These are phyloP conservation scores for Tenualosa thibaudeaui DNA, from an alignment of 2,797 vertebrate genomes.

Conservation along the genomic window DNA sequence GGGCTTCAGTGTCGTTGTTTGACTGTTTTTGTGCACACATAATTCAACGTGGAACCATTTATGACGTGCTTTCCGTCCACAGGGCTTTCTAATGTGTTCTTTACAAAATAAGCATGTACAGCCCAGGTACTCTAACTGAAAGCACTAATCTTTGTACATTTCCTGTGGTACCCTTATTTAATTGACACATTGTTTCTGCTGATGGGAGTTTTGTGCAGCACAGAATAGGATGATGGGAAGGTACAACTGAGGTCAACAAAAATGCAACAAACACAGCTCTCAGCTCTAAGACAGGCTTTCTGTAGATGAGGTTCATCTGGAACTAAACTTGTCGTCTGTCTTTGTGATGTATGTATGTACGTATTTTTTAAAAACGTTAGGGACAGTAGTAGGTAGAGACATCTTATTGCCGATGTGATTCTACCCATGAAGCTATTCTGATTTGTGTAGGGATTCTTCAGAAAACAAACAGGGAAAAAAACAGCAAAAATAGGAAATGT, in stretches of 20 bases:
- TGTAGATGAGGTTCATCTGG: background rate
- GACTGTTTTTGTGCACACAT: conserved; percentile 7
- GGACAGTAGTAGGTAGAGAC: background rate
- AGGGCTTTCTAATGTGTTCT: background rate
- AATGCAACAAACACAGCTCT: background rate
- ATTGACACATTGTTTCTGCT: background rate
- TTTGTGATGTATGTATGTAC: background rate
- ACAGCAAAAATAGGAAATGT: conserved; percentile 50
- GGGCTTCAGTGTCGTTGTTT: conserved; percentile 19
- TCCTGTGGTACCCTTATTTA: conserved; percentile 1
- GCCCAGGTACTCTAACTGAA: conserved; percentile 9
- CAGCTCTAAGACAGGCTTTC: background rate
- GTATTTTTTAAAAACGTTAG: background rate
- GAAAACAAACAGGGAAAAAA: background rate
- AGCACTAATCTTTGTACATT: background rate
- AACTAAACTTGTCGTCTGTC: conserved; percentile 1
- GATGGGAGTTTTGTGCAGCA: background rate
- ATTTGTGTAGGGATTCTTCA: background rate
- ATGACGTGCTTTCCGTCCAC: conserved; percentile 1
- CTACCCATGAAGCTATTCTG: background rate
- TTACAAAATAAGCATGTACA: background rate
- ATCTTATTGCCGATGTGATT: background rate
- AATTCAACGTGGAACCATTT: background rate
- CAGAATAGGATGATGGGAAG: background rate
- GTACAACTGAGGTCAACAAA: background rate